phyloP scores from a whole-genome alignment of 2,797 vertebrate species.

The Carduelis carduelis region DNA sequence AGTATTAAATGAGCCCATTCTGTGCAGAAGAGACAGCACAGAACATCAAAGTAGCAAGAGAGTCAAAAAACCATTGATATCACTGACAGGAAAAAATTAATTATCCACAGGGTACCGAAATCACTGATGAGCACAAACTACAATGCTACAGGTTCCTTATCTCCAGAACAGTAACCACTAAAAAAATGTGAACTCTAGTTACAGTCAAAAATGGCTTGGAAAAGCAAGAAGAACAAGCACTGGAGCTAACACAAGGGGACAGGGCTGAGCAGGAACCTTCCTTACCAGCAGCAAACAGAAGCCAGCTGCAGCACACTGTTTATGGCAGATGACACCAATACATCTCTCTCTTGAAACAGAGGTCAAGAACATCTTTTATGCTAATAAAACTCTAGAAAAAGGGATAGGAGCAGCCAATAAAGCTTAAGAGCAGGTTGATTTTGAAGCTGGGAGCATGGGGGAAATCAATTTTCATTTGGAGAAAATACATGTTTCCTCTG shows the following conservation, averaged over 20 bases:
- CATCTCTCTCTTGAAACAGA: neutral
- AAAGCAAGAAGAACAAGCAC: neutral
- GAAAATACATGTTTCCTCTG: neutral
- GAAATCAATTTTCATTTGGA: neutral
- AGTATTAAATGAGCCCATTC: neutral
- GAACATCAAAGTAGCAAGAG: neutral
- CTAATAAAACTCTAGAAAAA: neutral
- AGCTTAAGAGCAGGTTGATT: neutral
- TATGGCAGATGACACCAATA: neutral
- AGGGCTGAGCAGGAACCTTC: neutral
- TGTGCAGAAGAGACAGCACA: neutral
- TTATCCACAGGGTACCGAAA: neutral
- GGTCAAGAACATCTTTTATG: neutral
- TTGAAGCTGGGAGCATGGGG: neutral
- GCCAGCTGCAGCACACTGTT: neutral
- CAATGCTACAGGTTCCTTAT: neutral
- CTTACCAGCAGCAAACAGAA: neutral
- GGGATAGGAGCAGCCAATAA: neutral
- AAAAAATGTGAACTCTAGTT: neutral
- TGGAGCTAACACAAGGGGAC: neutral
- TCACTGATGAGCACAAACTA: neutral
- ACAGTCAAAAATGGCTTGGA: neutral
- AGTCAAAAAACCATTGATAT: neutral
- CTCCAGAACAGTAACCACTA: neutral
- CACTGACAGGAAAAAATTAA: neutral